Conservation (phyloP, 2,888 invertebrate genomes). For the Neria commutata region DNA sequence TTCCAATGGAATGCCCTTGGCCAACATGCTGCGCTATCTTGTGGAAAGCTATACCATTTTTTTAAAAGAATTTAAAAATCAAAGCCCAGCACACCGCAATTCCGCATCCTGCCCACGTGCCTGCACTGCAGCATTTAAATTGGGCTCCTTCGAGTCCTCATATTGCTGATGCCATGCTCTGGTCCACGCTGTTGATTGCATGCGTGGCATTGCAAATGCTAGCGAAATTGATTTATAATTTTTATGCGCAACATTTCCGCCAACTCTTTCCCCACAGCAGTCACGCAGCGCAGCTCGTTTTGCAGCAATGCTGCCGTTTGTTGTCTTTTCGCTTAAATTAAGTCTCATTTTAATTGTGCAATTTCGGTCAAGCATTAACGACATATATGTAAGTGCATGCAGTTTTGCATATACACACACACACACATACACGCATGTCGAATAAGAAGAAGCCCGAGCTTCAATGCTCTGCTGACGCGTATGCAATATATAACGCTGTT, state of each 20-base stretch:
- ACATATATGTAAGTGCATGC: neutral
- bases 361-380: neutral
- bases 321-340: neutral
- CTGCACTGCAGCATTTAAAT: neutral
- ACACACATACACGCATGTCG: neutral
- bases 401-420: neutral
- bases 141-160: neutral
- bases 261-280: no score
- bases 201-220: neutral
- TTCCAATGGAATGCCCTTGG: no score
- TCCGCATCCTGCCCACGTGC: no score
- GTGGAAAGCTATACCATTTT: no score
- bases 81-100: no score
- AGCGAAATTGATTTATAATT: constrained; percentile 7
- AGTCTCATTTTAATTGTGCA: neutral
- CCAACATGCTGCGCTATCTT: no score
- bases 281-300: no score
- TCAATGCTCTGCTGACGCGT: no score
- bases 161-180: neutral
- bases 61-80: no score
- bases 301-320: no score
- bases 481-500: no score
- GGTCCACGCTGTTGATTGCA: neutral
- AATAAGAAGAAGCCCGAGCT: no score
- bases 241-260: neutral